These are phyloP conservation scores for Euura lappo DNA, from an alignment of 1,140 invertebrate genomes.

Conservation along the genomic window DNA sequence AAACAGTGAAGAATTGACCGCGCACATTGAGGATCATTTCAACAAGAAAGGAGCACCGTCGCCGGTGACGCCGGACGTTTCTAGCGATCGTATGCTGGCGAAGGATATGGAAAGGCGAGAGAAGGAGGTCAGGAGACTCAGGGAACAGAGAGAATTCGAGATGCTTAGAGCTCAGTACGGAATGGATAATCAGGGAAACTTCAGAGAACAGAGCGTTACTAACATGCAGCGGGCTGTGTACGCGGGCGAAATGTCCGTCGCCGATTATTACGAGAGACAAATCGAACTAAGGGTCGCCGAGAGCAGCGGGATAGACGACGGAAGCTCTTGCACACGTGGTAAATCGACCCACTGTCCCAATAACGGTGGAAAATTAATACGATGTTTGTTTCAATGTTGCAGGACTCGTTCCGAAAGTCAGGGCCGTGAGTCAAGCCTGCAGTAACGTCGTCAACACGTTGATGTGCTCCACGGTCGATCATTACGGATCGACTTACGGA, in stretches of 20 bases:
- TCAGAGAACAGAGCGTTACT: conserved; percentile 80
- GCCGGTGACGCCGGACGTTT: conserved; percentile 60
- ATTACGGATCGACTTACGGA: conserved; percentile 86
- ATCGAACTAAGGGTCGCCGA: conserved; percentile 77
- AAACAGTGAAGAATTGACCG: conserved; percentile 63
- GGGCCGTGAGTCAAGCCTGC: conserved; percentile 71
- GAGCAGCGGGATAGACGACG: conserved; percentile 81
- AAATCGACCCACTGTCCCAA: conserved; percentile 30
- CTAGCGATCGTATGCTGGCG: conserved; percentile 64
- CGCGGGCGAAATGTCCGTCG: conserved; percentile 82
- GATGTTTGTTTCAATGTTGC: conserved; percentile 19
- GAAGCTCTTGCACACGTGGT: conserved; percentile 78
- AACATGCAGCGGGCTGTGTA: conserved; percentile 85
- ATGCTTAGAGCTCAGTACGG: conserved; percentile 83
- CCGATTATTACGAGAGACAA: conserved; percentile 85
- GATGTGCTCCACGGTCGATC: conserved; percentile 81
- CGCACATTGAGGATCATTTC: conserved; percentile 77
- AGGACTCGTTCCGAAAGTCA: conserved; percentile 78
- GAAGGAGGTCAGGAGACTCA: conserved; percentile 71
- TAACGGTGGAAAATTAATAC: not conserved
- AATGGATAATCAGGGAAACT: conserved; percentile 86
- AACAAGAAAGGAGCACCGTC: conserved; percentile 58
- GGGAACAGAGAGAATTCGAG: conserved; percentile 83
- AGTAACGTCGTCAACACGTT: conserved; percentile 72
- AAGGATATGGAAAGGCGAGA: conserved; percentile 70